Evolutionary conservation across 2,797 vertebrate genomes (phyloP).

Genomic region (Melanotaenia parkinsoni): DNA sequence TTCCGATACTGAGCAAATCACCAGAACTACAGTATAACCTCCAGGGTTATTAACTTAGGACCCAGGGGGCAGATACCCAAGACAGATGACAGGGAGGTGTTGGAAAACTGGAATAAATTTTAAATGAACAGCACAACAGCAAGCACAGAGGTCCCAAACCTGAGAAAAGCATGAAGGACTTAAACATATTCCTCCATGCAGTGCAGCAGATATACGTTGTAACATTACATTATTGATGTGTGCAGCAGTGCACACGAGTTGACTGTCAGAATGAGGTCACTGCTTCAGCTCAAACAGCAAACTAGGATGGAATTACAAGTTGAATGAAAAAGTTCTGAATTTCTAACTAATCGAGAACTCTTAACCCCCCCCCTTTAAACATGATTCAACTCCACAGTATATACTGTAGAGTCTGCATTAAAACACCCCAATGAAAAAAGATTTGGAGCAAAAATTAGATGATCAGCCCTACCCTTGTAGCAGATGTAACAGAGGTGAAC

Average conservation of each 20-base stretch:
- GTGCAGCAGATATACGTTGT: constrained; percentile 3
- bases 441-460: no score
- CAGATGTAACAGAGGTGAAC: no score
- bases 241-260: not conserved
- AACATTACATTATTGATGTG: constrained; percentile 27
- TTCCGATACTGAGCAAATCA: not conserved
- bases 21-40: not conserved
- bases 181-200: not conserved
- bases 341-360: constrained; percentile 3
- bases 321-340: constrained; percentile 14
- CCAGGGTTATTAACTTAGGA: not conserved
- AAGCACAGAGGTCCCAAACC: not conserved
- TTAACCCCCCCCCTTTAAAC: not conserved
- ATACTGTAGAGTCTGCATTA: not conserved
- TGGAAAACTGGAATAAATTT: not conserved
- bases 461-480: no score
- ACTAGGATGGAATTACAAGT: not conserved
- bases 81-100: not conserved
- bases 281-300: constrained; percentile 5
- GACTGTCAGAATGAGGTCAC: constrained; percentile 38
- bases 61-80: not conserved
- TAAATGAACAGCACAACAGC: not conserved
- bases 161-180: not conserved
- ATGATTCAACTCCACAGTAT: not conserved
- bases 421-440: not conserved